Percentiles rank a stretch among this genome's conserved stretches.
phyloP scores from a whole-genome alignment of 92 coral and sea anemone genomes.

The Bergia sp. region DNA sequence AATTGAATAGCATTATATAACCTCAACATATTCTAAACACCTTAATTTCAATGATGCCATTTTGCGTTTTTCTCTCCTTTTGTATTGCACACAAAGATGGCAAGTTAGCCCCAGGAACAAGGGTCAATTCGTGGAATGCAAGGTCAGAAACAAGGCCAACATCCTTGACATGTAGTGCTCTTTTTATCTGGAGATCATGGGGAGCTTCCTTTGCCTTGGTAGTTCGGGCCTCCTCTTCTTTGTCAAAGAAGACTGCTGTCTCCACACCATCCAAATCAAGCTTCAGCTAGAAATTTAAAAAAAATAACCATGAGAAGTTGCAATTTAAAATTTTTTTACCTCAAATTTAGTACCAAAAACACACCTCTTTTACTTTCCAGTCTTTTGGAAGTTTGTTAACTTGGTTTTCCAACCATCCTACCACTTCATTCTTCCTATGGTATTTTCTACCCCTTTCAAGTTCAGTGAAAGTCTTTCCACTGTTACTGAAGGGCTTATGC shows the following conservation, averaged over 20 bases:
- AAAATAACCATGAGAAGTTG: neutral
- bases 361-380: neutral
- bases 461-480: neutral
- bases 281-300: neutral
- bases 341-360: neutral
- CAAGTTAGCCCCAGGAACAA: neutral
- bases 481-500: neutral
- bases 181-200: neutral
- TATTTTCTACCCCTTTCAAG: neutral
- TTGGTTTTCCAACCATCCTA: neutral
- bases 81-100: neutral
- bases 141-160: neutral
- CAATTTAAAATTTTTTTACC: neutral
- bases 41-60: neutral
- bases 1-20: no score
- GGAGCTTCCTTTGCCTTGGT: neutral
- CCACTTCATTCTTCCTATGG: neutral
- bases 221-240: neutral
- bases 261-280: neutral
- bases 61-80: neutral
- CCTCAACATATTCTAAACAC: neutral
- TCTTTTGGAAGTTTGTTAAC: neutral
- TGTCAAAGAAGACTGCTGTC: neutral
- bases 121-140: neutral
- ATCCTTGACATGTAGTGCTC: neutral